phyloP scores from a whole-genome alignment of 2,888 invertebrate species.

The Trissolcus brochymenae region DNA sequence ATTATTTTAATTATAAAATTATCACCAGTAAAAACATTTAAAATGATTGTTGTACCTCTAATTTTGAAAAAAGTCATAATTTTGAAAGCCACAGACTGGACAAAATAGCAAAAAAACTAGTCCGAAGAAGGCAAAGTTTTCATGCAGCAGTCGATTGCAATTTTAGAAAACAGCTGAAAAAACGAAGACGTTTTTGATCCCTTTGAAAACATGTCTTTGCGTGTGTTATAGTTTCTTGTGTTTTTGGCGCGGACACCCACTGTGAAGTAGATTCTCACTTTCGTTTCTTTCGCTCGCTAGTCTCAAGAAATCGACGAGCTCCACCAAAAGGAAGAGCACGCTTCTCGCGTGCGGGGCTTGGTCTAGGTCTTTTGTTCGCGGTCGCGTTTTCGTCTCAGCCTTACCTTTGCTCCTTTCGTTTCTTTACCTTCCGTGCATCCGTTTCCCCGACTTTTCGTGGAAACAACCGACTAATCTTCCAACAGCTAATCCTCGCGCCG shows the following conservation, averaged over 20 bases:
- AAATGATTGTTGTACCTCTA: neutral
- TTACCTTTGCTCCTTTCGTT: constrained; percentile 42
- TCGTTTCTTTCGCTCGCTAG: constrained; percentile 30
- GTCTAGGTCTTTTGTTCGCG: constrained; percentile 39
- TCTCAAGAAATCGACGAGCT: constrained; percentile 15
- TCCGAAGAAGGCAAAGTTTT: neutral
- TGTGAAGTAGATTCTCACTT: constrained; percentile 25
- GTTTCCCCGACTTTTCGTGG: constrained; percentile 48
- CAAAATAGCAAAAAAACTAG: neutral
- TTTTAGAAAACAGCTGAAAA: neutral
- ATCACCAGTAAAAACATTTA: too few relatives aligned
- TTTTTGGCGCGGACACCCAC: constrained; percentile 19
- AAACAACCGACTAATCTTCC: constrained; percentile 45
- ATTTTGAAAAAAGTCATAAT: neutral
- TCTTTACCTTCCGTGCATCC: constrained; percentile 41
- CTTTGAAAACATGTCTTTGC: constrained; percentile 27
- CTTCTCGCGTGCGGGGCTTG: constrained; percentile 36
- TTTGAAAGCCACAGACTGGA: neutral
- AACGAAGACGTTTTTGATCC: constrained; percentile 12
- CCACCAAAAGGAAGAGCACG: constrained; percentile 27
- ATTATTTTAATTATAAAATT: too few relatives aligned
- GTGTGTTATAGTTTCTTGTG: constrained; percentile 12
- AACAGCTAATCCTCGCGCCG: constrained; percentile 35
- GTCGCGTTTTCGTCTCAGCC: constrained; percentile 28
- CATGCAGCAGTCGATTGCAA: constrained; percentile 4